phyloP scores from a whole-genome alignment of 1,140 invertebrate species.

The Atopsyche davidsoni region DNA sequence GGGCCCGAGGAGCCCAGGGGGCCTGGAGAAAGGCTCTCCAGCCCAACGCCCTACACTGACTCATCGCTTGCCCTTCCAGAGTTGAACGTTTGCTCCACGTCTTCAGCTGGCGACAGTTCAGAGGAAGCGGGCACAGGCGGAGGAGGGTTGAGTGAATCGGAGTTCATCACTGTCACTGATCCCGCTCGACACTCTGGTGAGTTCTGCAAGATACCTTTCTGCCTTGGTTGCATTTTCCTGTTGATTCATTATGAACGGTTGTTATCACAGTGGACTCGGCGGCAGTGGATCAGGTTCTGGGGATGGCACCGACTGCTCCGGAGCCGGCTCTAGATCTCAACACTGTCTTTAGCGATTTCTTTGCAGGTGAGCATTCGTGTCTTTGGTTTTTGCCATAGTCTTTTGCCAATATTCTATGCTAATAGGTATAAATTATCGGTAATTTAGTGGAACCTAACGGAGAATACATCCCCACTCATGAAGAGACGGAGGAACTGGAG shows the following conservation, averaged over 20 bases:
- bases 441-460: slow-evolving; percentile 54
- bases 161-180: slow-evolving; percentile 40
- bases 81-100: slow-evolving; percentile 50
- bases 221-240: too few species aligned
- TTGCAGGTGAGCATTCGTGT: slow-evolving; percentile 21
- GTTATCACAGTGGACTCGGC: slow-evolving; percentile 19
- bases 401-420: too few species aligned
- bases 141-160: slow-evolving; percentile 50
- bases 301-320: slow-evolving; percentile 16
- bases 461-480: slow-evolving; percentile 64
- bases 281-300: slow-evolving; percentile 27
- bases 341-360: slow-evolving; percentile 29
- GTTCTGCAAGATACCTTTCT: slow-evolving; percentile 10
- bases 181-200: slow-evolving; percentile 34
- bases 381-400: too few species aligned
- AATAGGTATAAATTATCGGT: neutral
- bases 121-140: slow-evolving; percentile 50
- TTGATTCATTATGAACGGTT: neutral
- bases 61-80: slow-evolving; percentile 33
- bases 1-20: neutral
- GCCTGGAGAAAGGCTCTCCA: slow-evolving; percentile 28
- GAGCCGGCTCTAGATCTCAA: slow-evolving; percentile 24
- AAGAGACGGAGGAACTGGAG: slow-evolving; percentile 78
- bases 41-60: slow-evolving; percentile 6
- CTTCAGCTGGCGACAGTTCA: slow-evolving; percentile 53